Evolutionary conservation across 2,888 invertebrate genomes (phyloP).

Genomic region (Cantharis rufa): DNA sequence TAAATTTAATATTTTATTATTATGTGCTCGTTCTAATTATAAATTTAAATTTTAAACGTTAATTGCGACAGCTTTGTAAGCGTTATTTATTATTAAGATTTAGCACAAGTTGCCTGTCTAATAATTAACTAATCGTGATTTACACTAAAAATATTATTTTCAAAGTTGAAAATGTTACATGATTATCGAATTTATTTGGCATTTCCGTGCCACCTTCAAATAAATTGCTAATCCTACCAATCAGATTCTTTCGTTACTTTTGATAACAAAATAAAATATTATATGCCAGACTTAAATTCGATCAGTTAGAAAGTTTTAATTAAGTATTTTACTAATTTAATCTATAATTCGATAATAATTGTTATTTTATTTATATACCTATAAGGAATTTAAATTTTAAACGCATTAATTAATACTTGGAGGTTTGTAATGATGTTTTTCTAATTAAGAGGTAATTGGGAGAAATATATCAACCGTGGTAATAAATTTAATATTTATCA

Average conservation of each 20-base stretch:
- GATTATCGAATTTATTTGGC: not conserved
- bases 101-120: slow-evolving; percentile 3
- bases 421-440: not conserved
- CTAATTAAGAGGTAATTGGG: slow-evolving; percentile 20
- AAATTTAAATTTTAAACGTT: not conserved
- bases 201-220: not conserved
- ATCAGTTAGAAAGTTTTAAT: not conserved
- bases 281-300: not conserved
- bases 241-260: not conserved
- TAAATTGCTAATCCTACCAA: not conserved
- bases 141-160: not conserved
- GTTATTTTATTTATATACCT: not conserved
- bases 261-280: not conserved
- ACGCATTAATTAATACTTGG: slow-evolving; percentile 5
- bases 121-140: slow-evolving; percentile 4
- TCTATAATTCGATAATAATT: not conserved
- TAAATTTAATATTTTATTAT: not conserved
- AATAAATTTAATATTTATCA: slow-evolving; percentile 15
- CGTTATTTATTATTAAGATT: slow-evolving; percentile 2
- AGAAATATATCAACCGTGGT: slow-evolving; percentile 6
- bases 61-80: not conserved
- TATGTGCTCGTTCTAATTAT: not conserved
- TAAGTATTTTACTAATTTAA: not conserved
- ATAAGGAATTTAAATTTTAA: not conserved
- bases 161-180: not conserved